Evolutionary conservation across 35 echinoderm and acorn worm species (phyloP), one percentile per base, ranked within the genome.

Genomic region (Stichopus chloronotus): DNA sequence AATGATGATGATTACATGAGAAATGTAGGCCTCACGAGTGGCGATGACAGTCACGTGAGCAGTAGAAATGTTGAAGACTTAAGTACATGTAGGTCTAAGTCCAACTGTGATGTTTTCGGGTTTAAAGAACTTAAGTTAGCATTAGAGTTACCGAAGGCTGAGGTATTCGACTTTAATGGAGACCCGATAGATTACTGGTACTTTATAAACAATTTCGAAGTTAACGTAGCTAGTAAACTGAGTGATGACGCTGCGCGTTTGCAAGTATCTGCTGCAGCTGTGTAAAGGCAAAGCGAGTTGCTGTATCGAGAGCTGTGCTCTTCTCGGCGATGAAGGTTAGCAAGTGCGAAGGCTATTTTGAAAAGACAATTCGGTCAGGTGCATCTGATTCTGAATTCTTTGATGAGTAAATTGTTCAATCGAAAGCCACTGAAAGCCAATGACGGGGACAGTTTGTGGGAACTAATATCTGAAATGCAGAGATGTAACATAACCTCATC

Each of bases 241-340:
- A 55, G 17, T 5, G 69, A 78, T 57, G 78, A 81, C 61, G 63
- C 56, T n/a, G 6, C 68, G 91, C 78, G 68, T 72, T 81, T 20
- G 22, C 78, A 92, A 21, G n/a, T 82, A 30, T 59, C n/a, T 92
- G 56, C 60, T 72, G 58, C 5, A 59, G 22, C 17, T 92, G 55
- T 92, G 91, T 84, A 79, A 84, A 84, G 90, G 91, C 17, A 92
- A 92, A 83, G 91, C 91, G 78, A 55, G 91, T 83, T 72, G 76
- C 57, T 83, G 58, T 82, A 92, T 82, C 13, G 90, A 93, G 21
- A 78, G 92, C 55, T 93, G 92, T 59, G 79, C 24, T 20, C 53
- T 93, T 20, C 79, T 93, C 4, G 24, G 92, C 58, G 92, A 93
- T 6, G 92, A 43, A 5, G 92, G 92, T 53, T 63, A 93, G 79